Percentiles rank a stretch among this genome's conserved stretches.
Conservation (phyloP, 2,888 invertebrate species). For the Spodoptera littoralis region DNA sequence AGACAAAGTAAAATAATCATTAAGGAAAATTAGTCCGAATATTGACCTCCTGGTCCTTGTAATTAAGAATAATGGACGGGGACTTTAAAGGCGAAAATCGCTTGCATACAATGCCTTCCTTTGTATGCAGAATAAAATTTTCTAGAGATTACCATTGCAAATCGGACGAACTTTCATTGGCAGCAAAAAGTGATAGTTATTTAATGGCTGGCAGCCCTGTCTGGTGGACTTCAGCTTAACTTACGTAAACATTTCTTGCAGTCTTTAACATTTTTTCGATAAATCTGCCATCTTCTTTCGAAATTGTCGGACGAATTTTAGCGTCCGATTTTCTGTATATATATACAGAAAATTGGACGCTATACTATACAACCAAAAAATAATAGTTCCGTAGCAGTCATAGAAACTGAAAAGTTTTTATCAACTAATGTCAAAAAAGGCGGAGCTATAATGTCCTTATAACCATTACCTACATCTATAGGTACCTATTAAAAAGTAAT, state of each 20-base stretch:
- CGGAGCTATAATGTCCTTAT: no score
- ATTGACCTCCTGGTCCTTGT: slow-evolving; percentile 18
- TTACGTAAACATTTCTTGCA: slow-evolving; percentile 17
- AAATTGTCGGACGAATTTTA: slow-evolving; percentile 10
- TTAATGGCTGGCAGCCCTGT: slow-evolving; percentile 34
- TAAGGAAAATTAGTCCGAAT: slow-evolving; percentile 16
- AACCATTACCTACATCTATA: no score
- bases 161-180: slow-evolving; percentile 34
- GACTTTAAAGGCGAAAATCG: slow-evolving; percentile 33
- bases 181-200: slow-evolving; percentile 50
- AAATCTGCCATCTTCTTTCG: slow-evolving; percentile 9
- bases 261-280: slow-evolving; percentile 8
- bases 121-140: slow-evolving; percentile 48
- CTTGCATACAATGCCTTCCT: slow-evolving; percentile 24
- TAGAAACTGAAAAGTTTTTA: no score
- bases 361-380: no score
- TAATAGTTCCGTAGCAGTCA: no score
- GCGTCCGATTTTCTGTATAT: not conserved
- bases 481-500: no score
- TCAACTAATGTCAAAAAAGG: no score
- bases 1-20: slow-evolving; percentile 30
- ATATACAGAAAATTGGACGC: no score
- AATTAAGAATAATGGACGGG: slow-evolving; percentile 39
- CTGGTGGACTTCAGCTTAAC: slow-evolving; percentile 14
- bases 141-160: slow-evolving; percentile 52